Evolutionary conservation across 2,888 invertebrate genomes (phyloP).

Genomic region (Lamellibrachia columna): DNA sequence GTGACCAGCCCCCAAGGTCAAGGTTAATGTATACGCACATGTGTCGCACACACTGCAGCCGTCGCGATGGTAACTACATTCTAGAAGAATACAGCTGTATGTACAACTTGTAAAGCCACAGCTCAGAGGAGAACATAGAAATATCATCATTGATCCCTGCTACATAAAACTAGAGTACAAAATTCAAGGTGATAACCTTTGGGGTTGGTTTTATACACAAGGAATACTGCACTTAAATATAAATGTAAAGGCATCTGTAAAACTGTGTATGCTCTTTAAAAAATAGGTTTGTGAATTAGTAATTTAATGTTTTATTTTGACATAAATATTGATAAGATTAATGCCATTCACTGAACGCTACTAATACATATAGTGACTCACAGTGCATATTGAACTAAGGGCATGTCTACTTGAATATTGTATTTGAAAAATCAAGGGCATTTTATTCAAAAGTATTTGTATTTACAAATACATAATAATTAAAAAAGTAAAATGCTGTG

Average conservation of each 20-base stretch:
- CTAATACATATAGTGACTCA: background rate
- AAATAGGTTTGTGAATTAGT: background rate
- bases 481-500: background rate
- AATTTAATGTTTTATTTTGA: background rate
- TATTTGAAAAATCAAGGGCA: no score
- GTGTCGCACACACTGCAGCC: background rate
- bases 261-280: no score
- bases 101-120: background rate
- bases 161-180: background rate
- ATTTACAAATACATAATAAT: no score
- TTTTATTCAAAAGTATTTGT: no score
- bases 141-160: background rate
- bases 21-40: slow-evolving; percentile 16
- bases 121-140: background rate
- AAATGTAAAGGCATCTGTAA: background rate
- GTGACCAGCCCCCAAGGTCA: background rate
- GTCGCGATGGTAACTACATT: background rate
- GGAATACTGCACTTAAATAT: background rate
- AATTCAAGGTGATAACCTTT: background rate
- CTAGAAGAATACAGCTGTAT: background rate
- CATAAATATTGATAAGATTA: background rate
- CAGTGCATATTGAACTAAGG: no score
- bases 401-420: no score
- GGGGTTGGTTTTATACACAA: background rate
- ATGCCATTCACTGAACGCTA: background rate